phyloP scores from a whole-genome alignment of 1,140 invertebrate genomes.

The Aphelenchoides fujianensis region DNA sequence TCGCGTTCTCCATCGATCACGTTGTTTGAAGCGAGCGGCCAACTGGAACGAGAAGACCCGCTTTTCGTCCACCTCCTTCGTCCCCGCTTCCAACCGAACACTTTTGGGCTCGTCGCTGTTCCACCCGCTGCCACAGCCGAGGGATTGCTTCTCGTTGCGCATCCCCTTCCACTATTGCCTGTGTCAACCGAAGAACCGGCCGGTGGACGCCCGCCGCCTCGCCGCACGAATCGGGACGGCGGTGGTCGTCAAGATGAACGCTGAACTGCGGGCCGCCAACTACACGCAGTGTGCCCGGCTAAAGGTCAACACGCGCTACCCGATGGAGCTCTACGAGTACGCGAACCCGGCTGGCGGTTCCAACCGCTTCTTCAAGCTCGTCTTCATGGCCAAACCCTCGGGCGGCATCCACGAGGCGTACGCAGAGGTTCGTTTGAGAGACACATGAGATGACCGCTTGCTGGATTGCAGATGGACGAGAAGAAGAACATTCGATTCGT shows the following conservation, averaged over 20 bases:
- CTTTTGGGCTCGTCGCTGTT: conserved; percentile 14
- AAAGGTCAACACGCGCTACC: not conserved
- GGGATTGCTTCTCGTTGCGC: not conserved
- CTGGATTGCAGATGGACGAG: too few species aligned
- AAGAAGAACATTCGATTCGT: not conserved
- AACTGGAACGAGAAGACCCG: not conserved
- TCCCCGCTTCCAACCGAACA: not conserved
- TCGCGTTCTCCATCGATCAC: not conserved
- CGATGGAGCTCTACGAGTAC: not conserved
- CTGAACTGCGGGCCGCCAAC: not conserved
- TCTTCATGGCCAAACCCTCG: not conserved
- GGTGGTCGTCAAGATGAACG: not conserved
- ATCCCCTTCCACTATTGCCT: conserved; percentile 15
- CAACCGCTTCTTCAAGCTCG: not conserved
- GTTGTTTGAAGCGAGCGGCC: not conserved
- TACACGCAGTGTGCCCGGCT: not conserved
- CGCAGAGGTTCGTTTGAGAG: not conserved
- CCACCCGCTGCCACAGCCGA: conserved; percentile 6
- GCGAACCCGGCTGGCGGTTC: not conserved
- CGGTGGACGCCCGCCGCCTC: not conserved
- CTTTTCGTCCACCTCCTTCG: not conserved
- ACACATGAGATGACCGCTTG: too few species aligned
- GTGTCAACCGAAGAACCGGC: not conserved
- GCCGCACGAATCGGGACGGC: not conserved
- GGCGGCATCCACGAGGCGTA: not conserved